Base-by-base conservation (phyloP, 2,797 vertebrate species). In the Graptemys geographica region DNA sequence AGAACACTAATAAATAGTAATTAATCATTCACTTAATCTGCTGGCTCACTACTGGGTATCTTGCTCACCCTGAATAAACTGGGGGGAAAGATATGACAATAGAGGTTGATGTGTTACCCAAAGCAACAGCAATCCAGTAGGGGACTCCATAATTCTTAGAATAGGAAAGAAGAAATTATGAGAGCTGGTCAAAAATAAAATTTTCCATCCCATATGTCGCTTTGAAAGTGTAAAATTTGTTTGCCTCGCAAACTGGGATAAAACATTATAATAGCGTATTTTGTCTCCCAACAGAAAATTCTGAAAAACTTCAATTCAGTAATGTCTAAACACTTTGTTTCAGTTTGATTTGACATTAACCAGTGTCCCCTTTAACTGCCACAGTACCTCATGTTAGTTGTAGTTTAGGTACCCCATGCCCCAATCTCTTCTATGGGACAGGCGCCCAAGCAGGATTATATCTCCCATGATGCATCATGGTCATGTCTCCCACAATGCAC, bases 81-180 rank as follows among this genome's bases (percentile, higher is more conserved):
- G 83, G 83, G 94, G 69, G 53, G 92, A 88, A 65, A 93, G 83
- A 83, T 15, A 37, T 88, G 93, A 62, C 15, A 91, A 25, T 82
- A 90, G 93, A 93, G 56, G 41, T 74, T 72, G 44, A 1, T 52
- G 10, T 49, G 16, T 86, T 90, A 88, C 41, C 33, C 81, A 86
- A 52, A 83, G 88, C 41, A 51, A 11, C 21, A 90, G 87, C 69
- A 94, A 91, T 84, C 16, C 28, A 27, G 11, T 41, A 79, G 65
- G 0, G 0, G 21, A 55, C 83, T 18, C 3, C 55, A 56, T 91
- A 89, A 96, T 90, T 86, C 83, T 59, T 2, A 90, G 55, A 78
- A 83, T 4, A 13, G 28, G 33, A 88, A 57, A 28, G 84, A 84
- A 88, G 49, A 92, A 93, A 85, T 2, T 56, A 76, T 27, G n/a